Percentiles rank a stretch among this genome's conserved stretches.
Conservation (phyloP, 2,797 vertebrate species). For the Tolypeutes matacus region DNA sequence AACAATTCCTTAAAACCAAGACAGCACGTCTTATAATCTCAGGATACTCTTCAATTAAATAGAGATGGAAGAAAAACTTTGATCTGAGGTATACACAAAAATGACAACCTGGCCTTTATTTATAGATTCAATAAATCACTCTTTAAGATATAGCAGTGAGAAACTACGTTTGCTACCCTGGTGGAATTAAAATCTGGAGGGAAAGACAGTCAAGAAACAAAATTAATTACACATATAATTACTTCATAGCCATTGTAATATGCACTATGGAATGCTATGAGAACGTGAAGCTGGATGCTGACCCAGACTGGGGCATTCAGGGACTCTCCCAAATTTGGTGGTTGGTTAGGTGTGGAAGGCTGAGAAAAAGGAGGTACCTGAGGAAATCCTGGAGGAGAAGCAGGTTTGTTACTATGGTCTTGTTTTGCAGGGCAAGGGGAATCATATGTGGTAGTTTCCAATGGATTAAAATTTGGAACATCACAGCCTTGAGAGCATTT, state of each 20-base stretch:
- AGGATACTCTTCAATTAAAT: slow-evolving; percentile 53
- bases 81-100: slow-evolving; percentile 48
- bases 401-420: neutral
- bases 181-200: slow-evolving; percentile 30
- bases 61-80: slow-evolving; percentile 18
- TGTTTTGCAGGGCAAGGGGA: neutral
- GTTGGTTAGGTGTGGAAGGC: neutral
- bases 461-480: neutral
- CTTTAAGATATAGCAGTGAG: neutral
- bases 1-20: neutral
- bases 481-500: neutral
- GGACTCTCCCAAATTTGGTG: neutral
- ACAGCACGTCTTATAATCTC: neutral
- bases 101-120: slow-evolving; percentile 58
- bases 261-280: neutral
- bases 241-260: slow-evolving; percentile 34
- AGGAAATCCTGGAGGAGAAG: neutral
- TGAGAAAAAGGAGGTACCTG: neutral
- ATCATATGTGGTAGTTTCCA: neutral
- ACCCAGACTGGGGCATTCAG: neutral
- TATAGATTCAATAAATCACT: slow-evolving; percentile 52
- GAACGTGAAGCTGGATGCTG: neutral
- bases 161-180: slow-evolving; percentile 16
- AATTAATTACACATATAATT: slow-evolving; percentile 39
- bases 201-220: slow-evolving; percentile 13